Base-by-base conservation (phyloP, 2,113 vertebrate species). In the Donacobius atricapilla region DNA sequence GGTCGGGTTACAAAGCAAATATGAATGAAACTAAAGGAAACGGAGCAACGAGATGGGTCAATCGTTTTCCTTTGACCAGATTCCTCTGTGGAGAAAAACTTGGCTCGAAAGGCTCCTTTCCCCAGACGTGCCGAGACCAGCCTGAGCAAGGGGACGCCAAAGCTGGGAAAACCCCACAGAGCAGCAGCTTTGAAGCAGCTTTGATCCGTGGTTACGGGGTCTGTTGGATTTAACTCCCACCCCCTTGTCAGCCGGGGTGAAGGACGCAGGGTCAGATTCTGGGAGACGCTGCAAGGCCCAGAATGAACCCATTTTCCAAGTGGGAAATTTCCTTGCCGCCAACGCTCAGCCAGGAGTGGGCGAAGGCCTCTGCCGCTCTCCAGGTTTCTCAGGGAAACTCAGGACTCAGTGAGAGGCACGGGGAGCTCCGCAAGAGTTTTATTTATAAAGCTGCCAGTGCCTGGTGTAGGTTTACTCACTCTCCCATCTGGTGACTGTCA, bases 381-480 rank as follows among this genome's bases (percentile, higher is more conserved):
- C 0, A 30, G 50, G 53, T 73, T 93, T 33, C 7, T 10, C 3
- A 7, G 64, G 81, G 65, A 63, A 71, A 39, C 13, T 69, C 4
- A 13, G 92, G 78, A 50, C 69, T 58, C 10, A 1, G 64, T 1
- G 16, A 88, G 86, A 91, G 68, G 83, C 89, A 73, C 71, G 23
- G 21, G 83, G 77, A 89, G 23, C 76, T 70, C 24, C 4, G 79
- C 51, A 51, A 79, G 87, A 56, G 68, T 51, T 93, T 94, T 96
- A 94, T 94, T 91, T 89, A 48, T 83, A 82, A 90, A 75, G 91
- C 91, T 93, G 92, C 95, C 94, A 80, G 89, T 3, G 69, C 90
- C 64, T 60, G 89, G 83, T 83, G 87, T 89, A 90, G 97, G 45
- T 97, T 95, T 93, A 79, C 94, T 96, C 96, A 17, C 68, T 88